Evolutionary conservation across 2,888 invertebrate genomes (phyloP), one percentile per base, ranked within the genome.

Genomic region (Drosophila trichaetosa): DNA sequence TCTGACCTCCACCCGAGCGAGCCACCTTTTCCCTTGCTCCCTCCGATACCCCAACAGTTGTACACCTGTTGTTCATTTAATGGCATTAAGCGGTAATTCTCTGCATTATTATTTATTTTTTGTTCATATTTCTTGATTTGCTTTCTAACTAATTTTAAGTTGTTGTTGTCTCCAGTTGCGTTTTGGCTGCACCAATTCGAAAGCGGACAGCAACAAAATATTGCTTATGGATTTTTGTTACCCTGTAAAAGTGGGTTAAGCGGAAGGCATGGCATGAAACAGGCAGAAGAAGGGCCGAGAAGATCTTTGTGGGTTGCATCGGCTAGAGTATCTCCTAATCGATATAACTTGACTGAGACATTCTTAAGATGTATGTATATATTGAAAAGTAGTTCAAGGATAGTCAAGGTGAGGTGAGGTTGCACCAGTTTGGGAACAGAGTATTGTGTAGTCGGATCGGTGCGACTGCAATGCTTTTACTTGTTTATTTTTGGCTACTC

Each of bases 111-210:
- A 33, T 33, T 4, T 33, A 63, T 58, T 72, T 21, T 24, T 46
- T 24, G 61, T 74, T 61, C 61, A 56, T 49, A 74, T 77, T 68
- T 71, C 64, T 79, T 67, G 65, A 68, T 63, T 79, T 76, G 73
- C 72, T 80, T 72, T 80, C 76, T 69, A 77, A 80, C 80, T 70
- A 76, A 79, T 73, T 73, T 61, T 34, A 34, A 21, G 57, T 54
- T 59, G 58, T 66, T 48, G 48, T 54, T 52, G 66, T 53, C 51
- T 59, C 36, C 59, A 46, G 49, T 42, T 52, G 36, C 69, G 49
- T 59, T 48, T 38, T 54, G 46, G 52, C 10, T 73, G 61, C 58
- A 54, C 38, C 48, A 34, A 54, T 73, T 69, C 58, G 79, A 79
- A 79, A 69, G 74, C 53, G 42, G 36, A 6, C 36, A 59, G 6